Evolutionary conservation across 2,888 invertebrate genomes (phyloP).

Genomic region (Troides oblongomaculatus): DNA sequence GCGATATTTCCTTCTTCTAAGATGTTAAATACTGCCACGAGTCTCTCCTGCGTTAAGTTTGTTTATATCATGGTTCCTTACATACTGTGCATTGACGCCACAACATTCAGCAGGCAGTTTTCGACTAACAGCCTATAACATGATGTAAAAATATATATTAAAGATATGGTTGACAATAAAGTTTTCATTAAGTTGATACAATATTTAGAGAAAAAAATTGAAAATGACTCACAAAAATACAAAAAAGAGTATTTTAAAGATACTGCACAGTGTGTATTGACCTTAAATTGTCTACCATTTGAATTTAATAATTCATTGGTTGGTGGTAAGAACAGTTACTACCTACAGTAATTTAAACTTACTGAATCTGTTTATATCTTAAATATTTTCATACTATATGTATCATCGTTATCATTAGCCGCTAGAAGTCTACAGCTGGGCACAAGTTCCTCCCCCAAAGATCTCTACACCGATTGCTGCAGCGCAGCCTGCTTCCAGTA

Average conservation of each 20-base stretch:
- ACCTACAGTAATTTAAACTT: slow-evolving; percentile 15
- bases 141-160: not conserved
- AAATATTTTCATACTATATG: slow-evolving; percentile 18
- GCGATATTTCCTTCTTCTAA: not conserved
- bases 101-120: not conserved
- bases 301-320: slow-evolving; percentile 10
- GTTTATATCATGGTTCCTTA: not conserved
- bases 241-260: not conserved
- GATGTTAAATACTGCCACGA: not conserved
- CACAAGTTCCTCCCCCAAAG: too few species aligned
- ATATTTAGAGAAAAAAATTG: not conserved
- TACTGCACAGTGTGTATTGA: slow-evolving; percentile 18
- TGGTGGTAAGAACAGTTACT: slow-evolving; percentile 2
- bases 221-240: not conserved
- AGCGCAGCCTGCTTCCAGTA: too few species aligned
- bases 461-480: too few species aligned
- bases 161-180: slow-evolving; percentile 13
- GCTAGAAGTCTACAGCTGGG: too few species aligned
- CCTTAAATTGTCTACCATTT: slow-evolving; percentile 5
- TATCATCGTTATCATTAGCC: not conserved
- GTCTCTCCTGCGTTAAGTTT: not conserved
- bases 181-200: slow-evolving; percentile 2
- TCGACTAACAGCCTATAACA: not conserved
- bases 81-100: slow-evolving; percentile 10
- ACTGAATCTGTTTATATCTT: slow-evolving; percentile 20